phyloP scores from a whole-genome alignment of 2,888 invertebrate species.

The Amphiduros pacificus region DNA sequence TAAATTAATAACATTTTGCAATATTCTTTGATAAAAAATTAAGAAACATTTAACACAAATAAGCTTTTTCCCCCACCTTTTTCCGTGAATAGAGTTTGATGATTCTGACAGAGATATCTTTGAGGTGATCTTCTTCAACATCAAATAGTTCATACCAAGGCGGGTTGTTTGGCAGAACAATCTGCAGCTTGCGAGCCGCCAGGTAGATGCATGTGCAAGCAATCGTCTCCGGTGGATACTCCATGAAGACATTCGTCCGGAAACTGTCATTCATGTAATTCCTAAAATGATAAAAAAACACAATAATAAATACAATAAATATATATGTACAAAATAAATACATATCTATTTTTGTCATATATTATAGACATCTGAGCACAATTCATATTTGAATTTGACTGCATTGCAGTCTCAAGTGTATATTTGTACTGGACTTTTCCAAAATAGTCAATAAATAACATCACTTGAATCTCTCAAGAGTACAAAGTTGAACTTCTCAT shows the following conservation, averaged over 20 bases:
- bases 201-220: conserved; percentile 99
- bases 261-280: conserved; percentile 99
- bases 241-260: conserved; percentile 92
- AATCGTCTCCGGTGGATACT: conserved; percentile 94
- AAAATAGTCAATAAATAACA: too few relatives aligned
- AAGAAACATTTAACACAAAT: neutral
- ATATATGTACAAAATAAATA: too few relatives aligned
- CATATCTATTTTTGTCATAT: too few relatives aligned
- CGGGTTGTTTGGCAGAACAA: conserved; percentile 81
- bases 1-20: neutral
- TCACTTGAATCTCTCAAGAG: too few relatives aligned
- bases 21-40: neutral
- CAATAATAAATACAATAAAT: too few relatives aligned
- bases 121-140: conserved; percentile 79
- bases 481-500: too few relatives aligned
- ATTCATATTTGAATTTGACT: too few relatives aligned
- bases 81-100: conserved; percentile 80
- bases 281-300: conserved; percentile 59
- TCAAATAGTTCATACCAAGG: conserved; percentile 89
- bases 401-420: too few relatives aligned
- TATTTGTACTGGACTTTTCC: too few relatives aligned
- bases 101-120: conserved; percentile 81
- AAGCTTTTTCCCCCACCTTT: conserved; percentile 67
- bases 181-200: conserved; percentile 82
- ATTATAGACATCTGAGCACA: too few relatives aligned